Evolutionary conservation across 2,888 invertebrate genomes (phyloP).

Genomic region (Micoletzkya japonica): DNA sequence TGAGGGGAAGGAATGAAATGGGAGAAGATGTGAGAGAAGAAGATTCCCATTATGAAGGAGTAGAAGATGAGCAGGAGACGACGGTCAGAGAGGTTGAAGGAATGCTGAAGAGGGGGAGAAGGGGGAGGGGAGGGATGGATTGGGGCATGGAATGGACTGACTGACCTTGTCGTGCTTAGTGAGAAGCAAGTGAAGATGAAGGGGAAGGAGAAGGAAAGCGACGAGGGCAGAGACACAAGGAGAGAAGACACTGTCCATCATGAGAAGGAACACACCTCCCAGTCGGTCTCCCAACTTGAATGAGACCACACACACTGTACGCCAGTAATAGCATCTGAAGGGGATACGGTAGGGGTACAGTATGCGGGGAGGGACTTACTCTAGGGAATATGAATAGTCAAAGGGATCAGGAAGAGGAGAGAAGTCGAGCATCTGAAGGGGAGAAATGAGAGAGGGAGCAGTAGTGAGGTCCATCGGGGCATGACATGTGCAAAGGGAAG

Average conservation of each 20-base stretch:
- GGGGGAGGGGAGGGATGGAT: no score
- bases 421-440: slow-evolving; percentile 17
- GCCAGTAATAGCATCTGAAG: slow-evolving; percentile 32
- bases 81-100: slow-evolving; percentile 32
- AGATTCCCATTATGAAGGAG: slow-evolving; percentile 37
- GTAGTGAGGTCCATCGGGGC: no score
- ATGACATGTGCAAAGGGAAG: no score
- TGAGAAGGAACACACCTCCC: slow-evolving; percentile 14
- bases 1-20: slow-evolving; percentile 34
- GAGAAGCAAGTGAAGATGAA: slow-evolving; percentile 5
- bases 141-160: no score
- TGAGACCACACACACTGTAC: slow-evolving; percentile 26
- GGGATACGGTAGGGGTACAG: background rate
- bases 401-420: slow-evolving; percentile 36
- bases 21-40: slow-evolving; percentile 34
- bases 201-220: slow-evolving; percentile 7
- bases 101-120: slow-evolving; percentile 32
- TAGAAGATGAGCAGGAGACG: slow-evolving; percentile 34
- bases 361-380: slow-evolving; percentile 7
- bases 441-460: no score
- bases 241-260: slow-evolving; percentile 26
- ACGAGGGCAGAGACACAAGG: background rate
- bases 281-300: slow-evolving; percentile 22
- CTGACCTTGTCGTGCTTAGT: background rate
- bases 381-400: slow-evolving; percentile 30